Evolutionary conservation across 2,888 invertebrate species (phyloP).

Genomic region (Arctia plantaginis): DNA sequence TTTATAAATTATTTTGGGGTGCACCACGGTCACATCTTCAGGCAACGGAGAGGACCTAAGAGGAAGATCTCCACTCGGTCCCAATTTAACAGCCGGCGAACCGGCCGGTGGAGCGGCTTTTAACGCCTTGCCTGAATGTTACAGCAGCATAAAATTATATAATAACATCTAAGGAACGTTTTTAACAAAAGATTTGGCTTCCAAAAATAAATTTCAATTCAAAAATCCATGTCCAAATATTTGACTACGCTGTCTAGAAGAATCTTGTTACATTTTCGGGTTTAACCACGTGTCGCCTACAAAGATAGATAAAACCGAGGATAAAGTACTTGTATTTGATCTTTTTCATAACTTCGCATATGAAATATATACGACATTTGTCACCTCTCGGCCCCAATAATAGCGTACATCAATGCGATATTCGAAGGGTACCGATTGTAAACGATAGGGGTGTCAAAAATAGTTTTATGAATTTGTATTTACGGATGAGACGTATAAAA

Average conservation of each 20-base stretch:
- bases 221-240: background rate
- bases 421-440: constrained; percentile 7
- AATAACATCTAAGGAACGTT: background rate
- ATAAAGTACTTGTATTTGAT: constrained; percentile 33
- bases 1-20: no score
- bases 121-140: no score
- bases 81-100: no score
- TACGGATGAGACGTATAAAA: background rate
- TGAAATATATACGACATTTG: constrained; percentile 40
- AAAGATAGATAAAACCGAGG: background rate
- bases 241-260: background rate
- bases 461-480: background rate
- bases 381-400: constrained; percentile 36
- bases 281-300: background rate
- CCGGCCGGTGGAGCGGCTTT: no score
- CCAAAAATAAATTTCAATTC: no score
- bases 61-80: no score
- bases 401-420: constrained; percentile 25
- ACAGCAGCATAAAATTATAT: no score
- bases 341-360: constrained; percentile 30
- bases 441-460: constrained; percentile 9
- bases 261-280: background rate
- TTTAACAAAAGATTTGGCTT: no score
- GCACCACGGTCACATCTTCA: no score
- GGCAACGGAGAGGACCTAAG: no score